A percentile compares a stretch with the other conserved stretches of the same genome.
phyloP scores from a whole-genome alignment of 2,113 vertebrate species.

The Urocynchramus pylzowi region DNA sequence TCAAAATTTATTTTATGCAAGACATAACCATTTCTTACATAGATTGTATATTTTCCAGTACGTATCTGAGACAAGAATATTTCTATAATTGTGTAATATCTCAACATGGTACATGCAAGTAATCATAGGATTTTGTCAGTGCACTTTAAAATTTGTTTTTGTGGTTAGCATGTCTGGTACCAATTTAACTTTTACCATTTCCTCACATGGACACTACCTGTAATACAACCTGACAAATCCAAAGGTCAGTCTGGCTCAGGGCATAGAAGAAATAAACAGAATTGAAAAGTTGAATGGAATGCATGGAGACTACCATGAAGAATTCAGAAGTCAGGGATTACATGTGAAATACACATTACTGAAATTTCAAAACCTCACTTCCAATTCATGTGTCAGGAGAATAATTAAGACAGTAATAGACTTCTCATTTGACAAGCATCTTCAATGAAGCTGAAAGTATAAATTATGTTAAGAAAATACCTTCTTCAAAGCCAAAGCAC shows the following conservation, averaged over 20 bases:
- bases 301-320: background rate
- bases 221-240: slow-evolving; percentile 31
- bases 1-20: background rate
- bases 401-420: background rate
- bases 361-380: background rate
- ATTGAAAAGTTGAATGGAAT: background rate
- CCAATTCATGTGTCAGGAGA: background rate
- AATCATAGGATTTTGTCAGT: background rate
- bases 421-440: background rate
- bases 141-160: background rate
- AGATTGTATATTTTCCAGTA: background rate
- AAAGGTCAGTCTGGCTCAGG: slow-evolving; percentile 12
- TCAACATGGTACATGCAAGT: background rate
- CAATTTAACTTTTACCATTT: slow-evolving; percentile 13
- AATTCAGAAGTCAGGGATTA: background rate
- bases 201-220: background rate
- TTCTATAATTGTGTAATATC: background rate
- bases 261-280: background rate
- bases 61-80: background rate
- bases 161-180: background rate
- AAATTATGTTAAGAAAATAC: background rate
- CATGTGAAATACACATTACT: background rate
- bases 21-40: background rate
- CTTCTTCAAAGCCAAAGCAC: background rate
- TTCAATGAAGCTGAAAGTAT: background rate